Conservation (phyloP, 2,113 vertebrate species). For the Campylorhamphus procurvoides region DNA sequence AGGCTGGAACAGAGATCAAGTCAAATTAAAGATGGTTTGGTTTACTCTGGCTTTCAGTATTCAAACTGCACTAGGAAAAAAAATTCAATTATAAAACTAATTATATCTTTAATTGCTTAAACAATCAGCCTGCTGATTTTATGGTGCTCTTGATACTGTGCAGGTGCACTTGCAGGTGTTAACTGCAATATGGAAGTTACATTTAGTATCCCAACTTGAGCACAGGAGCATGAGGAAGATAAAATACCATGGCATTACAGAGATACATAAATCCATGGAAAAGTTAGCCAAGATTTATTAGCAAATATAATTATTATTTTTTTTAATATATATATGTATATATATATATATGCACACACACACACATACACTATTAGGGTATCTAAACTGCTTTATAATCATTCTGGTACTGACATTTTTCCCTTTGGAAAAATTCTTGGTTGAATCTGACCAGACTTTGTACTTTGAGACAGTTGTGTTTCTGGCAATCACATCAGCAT, state of each 20-base stretch:
- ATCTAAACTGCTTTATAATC: not conserved
- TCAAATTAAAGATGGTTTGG: conserved; percentile 50
- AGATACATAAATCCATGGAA: not conserved
- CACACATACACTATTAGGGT: not conserved
- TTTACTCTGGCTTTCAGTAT: conserved; percentile 56
- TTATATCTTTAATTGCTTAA: conserved; percentile 75
- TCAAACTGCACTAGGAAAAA: conserved; percentile 42
- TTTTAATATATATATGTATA: too few species aligned
- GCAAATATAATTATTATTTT: not conserved
- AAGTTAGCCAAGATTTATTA: not conserved
- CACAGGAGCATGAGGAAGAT: not conserved
- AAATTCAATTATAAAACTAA: conserved; percentile 76
- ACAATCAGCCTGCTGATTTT: conserved; percentile 61
- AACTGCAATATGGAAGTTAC: not conserved
- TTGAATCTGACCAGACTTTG: not conserved
- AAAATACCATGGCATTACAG: not conserved
- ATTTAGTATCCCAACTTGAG: not conserved
- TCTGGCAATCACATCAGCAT: not conserved
- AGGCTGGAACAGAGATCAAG: conserved; percentile 45
- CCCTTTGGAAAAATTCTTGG: not conserved
- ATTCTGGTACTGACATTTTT: not conserved
- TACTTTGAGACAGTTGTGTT: not conserved
- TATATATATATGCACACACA: not conserved
- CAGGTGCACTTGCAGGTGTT: conserved; percentile 59
- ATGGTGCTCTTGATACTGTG: not conserved